These are phyloP conservation scores for Mystacides longicornis DNA, from an alignment of 2,888 invertebrate species.

Conservation along the genomic window DNA sequence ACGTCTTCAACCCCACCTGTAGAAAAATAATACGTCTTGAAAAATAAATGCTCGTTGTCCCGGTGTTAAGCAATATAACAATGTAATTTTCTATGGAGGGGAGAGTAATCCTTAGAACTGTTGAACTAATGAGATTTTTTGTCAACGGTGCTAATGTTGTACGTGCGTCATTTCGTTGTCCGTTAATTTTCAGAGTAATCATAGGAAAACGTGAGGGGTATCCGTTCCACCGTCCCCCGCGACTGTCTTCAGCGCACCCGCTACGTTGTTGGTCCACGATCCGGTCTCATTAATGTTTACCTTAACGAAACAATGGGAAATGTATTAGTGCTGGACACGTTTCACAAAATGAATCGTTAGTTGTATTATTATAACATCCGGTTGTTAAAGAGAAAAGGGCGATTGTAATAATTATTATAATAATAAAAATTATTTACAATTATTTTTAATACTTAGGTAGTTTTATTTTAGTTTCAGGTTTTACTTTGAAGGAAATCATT, in stretches of 20 bases:
- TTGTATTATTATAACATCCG: background rate
- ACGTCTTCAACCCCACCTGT: no score
- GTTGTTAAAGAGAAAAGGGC: background rate
- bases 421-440: no score
- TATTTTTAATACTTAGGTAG: no score
- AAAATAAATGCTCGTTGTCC: background rate
- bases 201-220: background rate
- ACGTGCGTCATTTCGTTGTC: background rate
- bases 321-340: background rate
- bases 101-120: background rate
- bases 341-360: background rate
- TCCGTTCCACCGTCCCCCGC: background rate
- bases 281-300: background rate
- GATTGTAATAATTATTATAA: background rate
- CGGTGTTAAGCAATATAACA: background rate
- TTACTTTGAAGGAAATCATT: no score
- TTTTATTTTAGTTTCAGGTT: no score
- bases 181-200: slow-evolving; percentile 1
- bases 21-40: no score
- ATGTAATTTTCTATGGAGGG: background rate
- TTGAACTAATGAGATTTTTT: background rate
- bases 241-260: background rate
- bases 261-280: background rate
- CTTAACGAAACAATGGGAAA: background rate
- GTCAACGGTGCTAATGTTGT: slow-evolving; percentile 1